Evolutionary conservation across 53 echinoderm and acorn worm species (phyloP), one percentile per base, ranked within the genome.

Genomic region (Luidia sarsii): DNA sequence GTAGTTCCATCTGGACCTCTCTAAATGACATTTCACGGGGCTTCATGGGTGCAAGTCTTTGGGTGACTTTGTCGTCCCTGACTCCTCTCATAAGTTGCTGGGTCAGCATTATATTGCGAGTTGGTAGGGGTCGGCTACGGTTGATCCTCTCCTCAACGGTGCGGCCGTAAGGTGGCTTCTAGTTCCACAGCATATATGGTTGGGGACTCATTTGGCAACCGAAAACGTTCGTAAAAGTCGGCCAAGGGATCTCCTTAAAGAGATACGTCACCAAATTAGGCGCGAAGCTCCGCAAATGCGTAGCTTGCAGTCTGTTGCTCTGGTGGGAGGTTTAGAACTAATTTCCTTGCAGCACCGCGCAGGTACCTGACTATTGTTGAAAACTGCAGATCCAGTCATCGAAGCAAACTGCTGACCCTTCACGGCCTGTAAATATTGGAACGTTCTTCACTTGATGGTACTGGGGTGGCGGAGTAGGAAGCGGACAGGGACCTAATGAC

Each of bases 31-130:
- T 79, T 15, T 39, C 67, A 19, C 67, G 43, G 3, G 46, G 67
- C 48, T 25, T 81, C 82, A 81, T 81, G 11, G 82, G 82, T 27
- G 82, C 82, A 38, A 81, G 65, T n/a, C n/a, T n/a, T n/a, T n/a
- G n/a, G n/a, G n/a, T n/a, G n/a, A n/a, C n/a, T n/a, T n/a, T n/a
- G n/a, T 50, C 82, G 66, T 81, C 82, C 5, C 22, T 32, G 29
- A 81, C 33, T 50, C 82, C 82, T 21, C 52, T 41, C 66, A 67
- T 67, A 31, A 81, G 54, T 50, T 79, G 79, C 7, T 57, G 59
- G 11, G 79, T 39, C 7, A 79, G 31, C 62, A 60, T 79, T 18
- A 45, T 39, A 30, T 63, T 62, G n/a, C 34, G 53, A 18, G 67
- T 65, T 38, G 10, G 48, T 28, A 46, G 48, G 28, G 48, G 67